These are phyloP conservation scores for Patella caerulea DNA, from an alignment of 2,888 invertebrate genomes.

Conservation along the genomic window DNA sequence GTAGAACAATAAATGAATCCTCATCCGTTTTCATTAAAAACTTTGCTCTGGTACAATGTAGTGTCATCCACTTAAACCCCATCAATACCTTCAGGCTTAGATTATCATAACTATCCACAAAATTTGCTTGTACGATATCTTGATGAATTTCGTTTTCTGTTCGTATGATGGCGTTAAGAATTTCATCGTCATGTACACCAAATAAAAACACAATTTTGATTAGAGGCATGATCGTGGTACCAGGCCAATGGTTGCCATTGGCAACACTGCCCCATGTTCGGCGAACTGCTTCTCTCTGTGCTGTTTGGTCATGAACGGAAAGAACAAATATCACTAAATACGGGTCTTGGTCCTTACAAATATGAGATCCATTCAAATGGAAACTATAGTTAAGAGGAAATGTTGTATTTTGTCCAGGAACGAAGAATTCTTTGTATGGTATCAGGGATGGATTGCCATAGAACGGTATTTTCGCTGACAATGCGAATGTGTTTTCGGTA, in stretches of 20 bases:
- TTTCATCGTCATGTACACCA: background rate
- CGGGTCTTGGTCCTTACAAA: conserved; percentile 18
- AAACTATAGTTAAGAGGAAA: no score
- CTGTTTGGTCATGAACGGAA: background rate
- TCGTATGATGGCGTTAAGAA: background rate
- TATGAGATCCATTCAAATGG: background rate
- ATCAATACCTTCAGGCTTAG: conserved; percentile 12
- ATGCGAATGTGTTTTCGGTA: no score
- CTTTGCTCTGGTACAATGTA: background rate
- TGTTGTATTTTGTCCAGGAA: no score
- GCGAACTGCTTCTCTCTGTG: background rate
- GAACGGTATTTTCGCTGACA: no score
- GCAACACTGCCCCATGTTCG: background rate
- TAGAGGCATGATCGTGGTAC: background rate
- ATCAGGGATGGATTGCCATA: no score
- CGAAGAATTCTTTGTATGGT: no score
- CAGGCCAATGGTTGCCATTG: background rate
- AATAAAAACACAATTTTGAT: background rate
- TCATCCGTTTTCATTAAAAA: conserved; percentile 15
- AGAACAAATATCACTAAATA: background rate
- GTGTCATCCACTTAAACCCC: conserved; percentile 2
- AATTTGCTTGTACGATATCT: conserved; percentile 17
- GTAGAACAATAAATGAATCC: conserved; percentile 1
- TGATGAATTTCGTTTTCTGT: background rate
- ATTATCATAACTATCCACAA: conserved; percentile 10